phyloP scores from a whole-genome alignment of 2,888 invertebrate species.

The Argynnis bischoffii region DNA sequence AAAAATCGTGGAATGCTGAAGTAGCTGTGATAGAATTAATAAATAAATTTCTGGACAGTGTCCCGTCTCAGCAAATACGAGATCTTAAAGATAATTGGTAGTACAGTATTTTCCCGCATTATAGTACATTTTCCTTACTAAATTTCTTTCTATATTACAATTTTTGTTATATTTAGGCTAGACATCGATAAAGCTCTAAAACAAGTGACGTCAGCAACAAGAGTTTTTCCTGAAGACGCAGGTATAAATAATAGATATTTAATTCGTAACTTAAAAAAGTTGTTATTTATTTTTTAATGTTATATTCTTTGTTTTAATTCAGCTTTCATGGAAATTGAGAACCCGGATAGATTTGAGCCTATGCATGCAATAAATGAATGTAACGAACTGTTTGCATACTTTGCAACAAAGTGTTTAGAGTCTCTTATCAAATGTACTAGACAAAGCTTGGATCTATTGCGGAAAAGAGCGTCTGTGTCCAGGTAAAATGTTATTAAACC shows the following conservation, averaged over 20 bases:
- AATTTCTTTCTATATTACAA: not conserved
- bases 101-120: no score
- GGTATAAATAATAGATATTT: constrained; percentile 59
- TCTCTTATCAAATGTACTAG: constrained; percentile 89
- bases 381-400: constrained; percentile 90
- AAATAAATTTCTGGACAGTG: constrained; percentile 87
- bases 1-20: constrained; percentile 84
- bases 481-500: constrained; percentile 49
- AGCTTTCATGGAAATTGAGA: constrained; percentile 86
- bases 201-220: constrained; percentile 83
- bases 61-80: constrained; percentile 81
- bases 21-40: constrained; percentile 89
- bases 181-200: constrained; percentile 84
- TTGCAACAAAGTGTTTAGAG: constrained; percentile 88
- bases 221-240: constrained; percentile 80
- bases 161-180: constrained; percentile 56
- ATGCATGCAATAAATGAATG: constrained; percentile 86
- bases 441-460: constrained; percentile 87
- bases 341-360: constrained; percentile 82
- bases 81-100: constrained; percentile 84
- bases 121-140: no score
- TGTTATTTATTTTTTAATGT: not conserved
- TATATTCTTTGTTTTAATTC: constrained; percentile 33
- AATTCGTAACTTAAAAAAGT: not conserved
- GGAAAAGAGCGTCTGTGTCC: constrained; percentile 81